phyloP scores from a whole-genome alignment of 1,140 invertebrate genomes.

The Mactra quadrangularis region DNA sequence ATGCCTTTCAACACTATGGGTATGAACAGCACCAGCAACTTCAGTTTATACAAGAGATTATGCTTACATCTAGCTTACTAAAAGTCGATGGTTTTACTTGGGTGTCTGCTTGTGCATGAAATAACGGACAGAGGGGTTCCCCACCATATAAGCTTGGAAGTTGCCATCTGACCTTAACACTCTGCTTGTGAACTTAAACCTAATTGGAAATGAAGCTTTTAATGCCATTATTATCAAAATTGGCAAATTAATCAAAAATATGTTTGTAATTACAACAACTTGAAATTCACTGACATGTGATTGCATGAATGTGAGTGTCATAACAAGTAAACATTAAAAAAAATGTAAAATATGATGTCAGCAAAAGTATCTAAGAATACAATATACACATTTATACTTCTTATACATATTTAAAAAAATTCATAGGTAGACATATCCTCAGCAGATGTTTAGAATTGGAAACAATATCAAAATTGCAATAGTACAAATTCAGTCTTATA shows the following conservation, averaged over 20 bases:
- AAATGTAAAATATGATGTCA: conserved; percentile 24
- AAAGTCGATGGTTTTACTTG: conserved; percentile 22
- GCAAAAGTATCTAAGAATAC: conserved; percentile 20
- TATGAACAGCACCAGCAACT: conserved; percentile 21
- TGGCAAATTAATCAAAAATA: conserved; percentile 24
- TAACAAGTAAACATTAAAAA: conserved; percentile 15
- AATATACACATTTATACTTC: conserved; percentile 24
- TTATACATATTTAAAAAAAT: conserved; percentile 15
- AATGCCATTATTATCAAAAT: conserved; percentile 24
- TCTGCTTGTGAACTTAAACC: conserved; percentile 22
- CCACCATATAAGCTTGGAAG: conserved; percentile 9
- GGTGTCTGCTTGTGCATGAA: conserved; percentile 17
- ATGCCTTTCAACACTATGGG: conserved; percentile 17
- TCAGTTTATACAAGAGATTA: conserved; percentile 7
- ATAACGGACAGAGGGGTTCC: conserved; percentile 15
- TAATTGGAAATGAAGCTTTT: conserved; percentile 17
- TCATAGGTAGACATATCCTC: conserved; percentile 13
- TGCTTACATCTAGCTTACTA: conserved; percentile 6
- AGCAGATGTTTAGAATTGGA: conserved; percentile 14
- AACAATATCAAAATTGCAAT: not conserved
- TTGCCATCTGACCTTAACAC: conserved; percentile 21
- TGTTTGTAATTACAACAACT: conserved; percentile 23
- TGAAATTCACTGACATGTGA: conserved; percentile 22
- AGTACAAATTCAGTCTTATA: conserved; percentile 15
- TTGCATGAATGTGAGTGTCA: no score